Percentiles rank a stretch among this genome's conserved stretches.
phyloP scores from a whole-genome alignment of 2,113 vertebrate genomes.

The Platanista minor region DNA sequence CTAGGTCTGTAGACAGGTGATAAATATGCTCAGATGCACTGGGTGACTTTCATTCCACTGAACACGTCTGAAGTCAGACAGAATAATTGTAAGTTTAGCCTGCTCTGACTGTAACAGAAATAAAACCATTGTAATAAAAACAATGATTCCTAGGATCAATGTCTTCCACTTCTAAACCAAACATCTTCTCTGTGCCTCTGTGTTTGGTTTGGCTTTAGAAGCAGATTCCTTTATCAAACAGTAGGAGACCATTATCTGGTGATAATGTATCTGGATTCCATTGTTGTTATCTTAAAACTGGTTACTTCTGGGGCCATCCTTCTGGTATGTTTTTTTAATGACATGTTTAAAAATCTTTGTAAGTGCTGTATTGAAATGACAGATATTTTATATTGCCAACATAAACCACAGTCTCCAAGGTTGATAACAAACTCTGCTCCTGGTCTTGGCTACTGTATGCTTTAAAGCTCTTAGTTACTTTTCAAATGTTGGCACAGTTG shows the following conservation, averaged over 20 bases:
- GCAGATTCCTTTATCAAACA: constrained; percentile 55
- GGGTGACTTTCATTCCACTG: not conserved
- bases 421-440: constrained; percentile 53
- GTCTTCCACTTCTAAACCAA: constrained; percentile 63
- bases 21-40: not conserved
- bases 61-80: not conserved
- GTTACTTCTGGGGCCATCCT: constrained; percentile 58
- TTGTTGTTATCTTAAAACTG: constrained; percentile 67
- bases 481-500: constrained; percentile 57
- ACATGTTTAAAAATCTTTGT: constrained; percentile 66
- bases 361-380: constrained; percentile 59
- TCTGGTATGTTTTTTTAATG: constrained; percentile 71
- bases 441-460: constrained; percentile 43
- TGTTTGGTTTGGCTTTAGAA: constrained; percentile 70
- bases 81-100: not conserved
- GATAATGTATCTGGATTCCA: constrained; percentile 51
- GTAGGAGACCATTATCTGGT: constrained; percentile 56
- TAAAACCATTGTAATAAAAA: constrained; percentile 49
- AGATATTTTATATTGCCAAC: constrained; percentile 62
- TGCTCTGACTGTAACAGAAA: constrained; percentile 13
- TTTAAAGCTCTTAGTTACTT: constrained; percentile 37
- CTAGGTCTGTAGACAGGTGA: not conserved
- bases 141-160: constrained; percentile 33
- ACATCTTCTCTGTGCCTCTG: constrained; percentile 28
- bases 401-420: constrained; percentile 54